Base-by-base conservation (phyloP, 2,797 vertebrate genomes). In the Sebastes iracundus region DNA sequence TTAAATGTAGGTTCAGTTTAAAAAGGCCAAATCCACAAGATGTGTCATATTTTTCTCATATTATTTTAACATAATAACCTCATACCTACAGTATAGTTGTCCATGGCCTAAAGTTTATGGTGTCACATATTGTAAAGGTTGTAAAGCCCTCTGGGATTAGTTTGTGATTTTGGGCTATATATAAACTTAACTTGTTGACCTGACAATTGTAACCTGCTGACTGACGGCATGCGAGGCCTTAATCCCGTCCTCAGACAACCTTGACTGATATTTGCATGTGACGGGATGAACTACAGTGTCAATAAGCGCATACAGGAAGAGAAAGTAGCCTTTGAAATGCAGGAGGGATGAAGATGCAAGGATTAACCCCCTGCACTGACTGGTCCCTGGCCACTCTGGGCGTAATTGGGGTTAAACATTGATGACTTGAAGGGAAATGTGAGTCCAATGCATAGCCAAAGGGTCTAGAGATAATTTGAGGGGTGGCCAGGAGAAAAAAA, bases 281-380 rank as follows among this genome's bases (percentile, higher is more conserved):
- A 71, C 69, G 78, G 16, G 35, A 67, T 52, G 52, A 77, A 59
- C 66, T 78, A 22, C 18, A 13, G 33, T 72, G 65, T 53, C 62
- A 88, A 84, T 84, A 84, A 79, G 14, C 7, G 32, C 59, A 64
- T 3, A 14, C 49, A 79, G 16, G 46, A 11, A 35, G 42, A 81
- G 69, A 81, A 65, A 67, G 75, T 25, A 55, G 32, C 4, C 77
- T 86, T 84, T 90, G 82, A 93, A 92, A 88, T 77, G 35, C 38
- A 75, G 84, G 84, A 84, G 20, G 77, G 30, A 77, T 16, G 49
- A 74, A 62, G 16, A 69, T 63, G 61, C 11, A 9, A 38, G 70
- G 78, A 81, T 85, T 86, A 85, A 90, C 78, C 70, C 20, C 52
- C 66, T 49, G 28, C 52, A 53, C 52, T 64, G 64, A 53, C 59